phyloP scores from a whole-genome alignment of 2,888 invertebrate genomes.

The Stenichneumon culpator region DNA sequence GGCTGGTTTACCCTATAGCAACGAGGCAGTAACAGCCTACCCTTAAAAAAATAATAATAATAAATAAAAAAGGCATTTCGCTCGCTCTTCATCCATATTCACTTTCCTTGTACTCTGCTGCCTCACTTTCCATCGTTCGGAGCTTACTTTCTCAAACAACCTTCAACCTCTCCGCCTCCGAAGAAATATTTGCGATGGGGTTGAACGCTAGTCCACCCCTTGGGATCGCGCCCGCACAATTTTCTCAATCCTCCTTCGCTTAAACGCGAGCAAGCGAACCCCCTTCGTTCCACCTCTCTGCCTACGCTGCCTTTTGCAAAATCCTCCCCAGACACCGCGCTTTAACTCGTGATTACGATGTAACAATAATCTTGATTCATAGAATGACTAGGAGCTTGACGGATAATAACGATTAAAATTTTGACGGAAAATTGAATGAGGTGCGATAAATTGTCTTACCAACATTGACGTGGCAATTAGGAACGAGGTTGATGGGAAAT shows the following conservation, averaged over 20 bases:
- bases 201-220: constrained; percentile 30
- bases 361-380: not conserved
- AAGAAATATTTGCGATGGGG: constrained; percentile 54
- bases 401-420: not conserved
- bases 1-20: too few relatives aligned
- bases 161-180: constrained; percentile 21
- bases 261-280: not conserved
- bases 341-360: not conserved
- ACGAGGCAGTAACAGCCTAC: constrained; percentile 27
- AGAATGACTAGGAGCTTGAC: not conserved
- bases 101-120: constrained; percentile 13
- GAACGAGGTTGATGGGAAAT: not conserved
- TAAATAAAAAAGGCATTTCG: not conserved
- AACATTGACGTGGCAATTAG: not conserved
- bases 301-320: not conserved
- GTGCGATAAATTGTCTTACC: not conserved
- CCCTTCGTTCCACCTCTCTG: not conserved
- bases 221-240: constrained; percentile 11
- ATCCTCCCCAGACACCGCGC: not conserved
- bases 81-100: constrained; percentile 20
- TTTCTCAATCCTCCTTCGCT: constrained; percentile 21
- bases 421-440: not conserved
- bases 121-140: constrained; percentile 31
- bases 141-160: constrained; percentile 39
- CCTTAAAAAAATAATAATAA: constrained; percentile 8